Evolutionary conservation across 2,888 invertebrate species (phyloP), one percentile per base, ranked within the genome.

Genomic region (Napeogenes sylphis): DNA sequence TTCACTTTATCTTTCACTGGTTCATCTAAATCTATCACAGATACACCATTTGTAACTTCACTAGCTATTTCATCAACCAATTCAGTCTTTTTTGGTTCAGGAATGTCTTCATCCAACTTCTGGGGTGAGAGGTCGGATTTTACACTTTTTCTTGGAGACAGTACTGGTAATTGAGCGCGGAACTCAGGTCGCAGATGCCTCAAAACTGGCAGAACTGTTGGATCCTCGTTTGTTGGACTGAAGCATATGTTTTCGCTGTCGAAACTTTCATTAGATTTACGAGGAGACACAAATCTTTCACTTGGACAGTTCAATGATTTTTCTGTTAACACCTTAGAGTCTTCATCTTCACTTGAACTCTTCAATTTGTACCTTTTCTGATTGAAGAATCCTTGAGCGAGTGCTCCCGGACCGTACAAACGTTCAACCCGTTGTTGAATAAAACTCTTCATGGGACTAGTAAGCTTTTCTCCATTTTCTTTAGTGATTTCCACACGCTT

Each of bases 341-440:
- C 85, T 0, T 88, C 89, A 0, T 88, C 88, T 30, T 88, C 87
- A 61, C 84, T 79, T 33, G 82, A 75, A 59, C 87, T 87, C 58
- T 88, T 87, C 30, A 82, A 76, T 72, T 91, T 92, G 67, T 90
- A 90, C 6, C 92, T 82, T 74, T 92, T 92, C 71, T 93, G 93
- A 70, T 94, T 93, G 80, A 96, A 95, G 80, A 96, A 96, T 0
- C 95, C 96, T 80, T 96, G 96, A 2, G 96, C 96, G 45, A 97
- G 81, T 2, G 97, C 96, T 4, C 96, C 96, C 0, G 96, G 96
- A 0, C 97, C 97, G 78, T 97, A 97, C 2, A 97, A 86, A 59
- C 97, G 91, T 76, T 97, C 97, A 1, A 97, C 97, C 55, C 97
- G 92, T 77, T 97, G 97, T 77, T 97, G 95, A 54, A 97, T 96